Percentiles rank a stretch among this genome's conserved stretches.
Evolutionary conservation across 2,797 vertebrate species (phyloP).

Genomic region (Arnoldichthys spilopterus): DNA sequence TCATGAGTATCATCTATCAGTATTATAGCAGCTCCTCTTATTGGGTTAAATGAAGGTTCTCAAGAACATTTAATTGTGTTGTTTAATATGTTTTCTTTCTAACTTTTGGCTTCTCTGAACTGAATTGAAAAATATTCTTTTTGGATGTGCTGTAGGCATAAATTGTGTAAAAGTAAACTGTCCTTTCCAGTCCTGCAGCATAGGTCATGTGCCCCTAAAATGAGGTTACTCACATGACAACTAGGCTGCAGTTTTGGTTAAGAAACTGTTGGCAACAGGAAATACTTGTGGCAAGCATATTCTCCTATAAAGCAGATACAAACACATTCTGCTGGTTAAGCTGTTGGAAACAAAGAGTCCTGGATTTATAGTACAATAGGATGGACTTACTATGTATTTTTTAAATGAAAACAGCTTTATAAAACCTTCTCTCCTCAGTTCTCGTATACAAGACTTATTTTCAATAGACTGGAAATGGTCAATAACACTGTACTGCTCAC

Average conservation of each 20-base stretch:
- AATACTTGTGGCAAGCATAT: neutral
- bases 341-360: neutral
- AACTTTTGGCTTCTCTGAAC: too few relatives aligned
- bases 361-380: neutral
- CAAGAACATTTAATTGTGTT: neutral
- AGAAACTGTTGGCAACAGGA: constrained; percentile 6
- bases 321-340: neutral
- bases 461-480: neutral
- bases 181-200: neutral
- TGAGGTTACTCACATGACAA: neutral
- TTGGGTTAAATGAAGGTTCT: too few relatives aligned
- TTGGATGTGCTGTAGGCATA: neutral
- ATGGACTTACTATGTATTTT: neutral
- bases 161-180: neutral
- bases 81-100: too few relatives aligned
- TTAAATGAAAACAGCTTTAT: neutral
- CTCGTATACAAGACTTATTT: neutral
- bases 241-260: neutral
- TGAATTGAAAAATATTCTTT: neutral
- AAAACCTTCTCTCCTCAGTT: neutral
- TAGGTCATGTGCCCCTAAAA: neutral
- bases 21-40: too few relatives aligned
- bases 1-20: too few relatives aligned
- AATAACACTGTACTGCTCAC: neutral
- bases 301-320: neutral